These are phyloP conservation scores for Galeopsomyia nigrocyanea DNA, from an alignment of 2,888 invertebrate species.

Conservation along the genomic window DNA sequence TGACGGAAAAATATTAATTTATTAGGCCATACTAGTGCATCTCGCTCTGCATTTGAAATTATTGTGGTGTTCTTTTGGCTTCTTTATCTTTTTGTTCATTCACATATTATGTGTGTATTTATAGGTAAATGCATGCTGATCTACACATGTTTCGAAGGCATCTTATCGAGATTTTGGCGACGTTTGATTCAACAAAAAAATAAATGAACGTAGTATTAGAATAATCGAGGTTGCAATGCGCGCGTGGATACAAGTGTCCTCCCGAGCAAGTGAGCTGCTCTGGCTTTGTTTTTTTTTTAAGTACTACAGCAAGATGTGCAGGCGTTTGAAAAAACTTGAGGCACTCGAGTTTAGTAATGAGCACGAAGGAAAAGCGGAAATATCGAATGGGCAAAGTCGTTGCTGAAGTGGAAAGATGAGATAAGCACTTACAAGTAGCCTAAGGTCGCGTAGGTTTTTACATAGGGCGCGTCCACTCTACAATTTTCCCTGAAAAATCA, in stretches of 20 bases:
- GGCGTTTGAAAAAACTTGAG: not conserved
- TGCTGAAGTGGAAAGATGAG: constrained; percentile 56
- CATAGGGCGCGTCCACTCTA: constrained; percentile 90
- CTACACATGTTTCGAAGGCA: too few species aligned
- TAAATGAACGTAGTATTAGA: too few species aligned
- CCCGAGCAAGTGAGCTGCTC: too few species aligned
- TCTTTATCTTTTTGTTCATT: too few species aligned
- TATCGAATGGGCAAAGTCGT: constrained; percentile 54
- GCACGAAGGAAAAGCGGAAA: constrained; percentile 49
- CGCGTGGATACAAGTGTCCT: too few species aligned
- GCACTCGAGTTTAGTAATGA: constrained; percentile 15
- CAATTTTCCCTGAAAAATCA: constrained; percentile 81
- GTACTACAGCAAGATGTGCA: not conserved
- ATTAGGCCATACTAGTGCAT: constrained; percentile 23
- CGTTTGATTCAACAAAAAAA: too few species aligned
- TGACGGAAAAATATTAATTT: constrained; percentile 41
- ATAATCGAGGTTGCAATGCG: too few species aligned
- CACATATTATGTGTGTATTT: too few species aligned
- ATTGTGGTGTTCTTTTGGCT: not conserved
- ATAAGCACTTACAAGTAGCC: constrained; percentile 83
- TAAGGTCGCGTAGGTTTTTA: constrained; percentile 93
- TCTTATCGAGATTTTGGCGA: too few species aligned
- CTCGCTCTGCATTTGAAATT: constrained; percentile 4
- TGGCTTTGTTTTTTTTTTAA: not conserved
- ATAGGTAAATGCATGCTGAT: too few species aligned